Base-by-base conservation (phyloP, 1,140 invertebrate genomes). In the Ooceraea biroi region DNA sequence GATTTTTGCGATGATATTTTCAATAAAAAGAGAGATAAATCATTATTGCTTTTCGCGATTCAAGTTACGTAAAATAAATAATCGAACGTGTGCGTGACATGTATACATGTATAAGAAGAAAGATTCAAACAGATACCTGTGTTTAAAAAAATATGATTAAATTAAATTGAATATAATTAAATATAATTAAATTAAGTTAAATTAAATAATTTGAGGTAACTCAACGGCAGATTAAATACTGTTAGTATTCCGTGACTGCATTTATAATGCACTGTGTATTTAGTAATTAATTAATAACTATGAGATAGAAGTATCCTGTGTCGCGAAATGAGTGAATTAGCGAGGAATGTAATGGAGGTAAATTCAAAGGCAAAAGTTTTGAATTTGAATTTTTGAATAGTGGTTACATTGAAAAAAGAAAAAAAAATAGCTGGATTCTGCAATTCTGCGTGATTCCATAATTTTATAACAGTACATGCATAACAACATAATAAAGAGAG, bases 331-430 rank as follows among this genome's bases (percentile, higher is more conserved):
- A 80, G 46, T 55, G 65, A 68, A 57, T 14, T 44, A 19, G 65
- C 22, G n/a, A 17, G 44, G n/a, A 80, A 80, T 71, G 69, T 71
- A n/a, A 71, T 80, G 69, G 50, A 80, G 65, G 65, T 71, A 46
- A 80, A 69, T 44, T 44, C 44, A n/a, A 14, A 55, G 48, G 22
- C 7, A 19, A 44, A n/a, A n/a, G n/a, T n/a, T n/a, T n/a, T n/a
- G n/a, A n/a, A n/a, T n/a, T n/a, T n/a, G n/a, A n/a, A n/a, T n/a
- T n/a, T n/a, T n/a, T n/a, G n/a, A n/a, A n/a, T n/a, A n/a, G n/a
- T n/a, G n/a, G n/a, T n/a, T n/a, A 22, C 1, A 1, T 22, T 17
- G 0, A 12, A n/a, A 1, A 27, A 55, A n/a, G 0, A 17, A 68
- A 52, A 30, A 10, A 27, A 10, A 14, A 27, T 1, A 3, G 5